Conservation (phyloP, 2,797 vertebrate genomes). For the Falco columbarius region DNA sequence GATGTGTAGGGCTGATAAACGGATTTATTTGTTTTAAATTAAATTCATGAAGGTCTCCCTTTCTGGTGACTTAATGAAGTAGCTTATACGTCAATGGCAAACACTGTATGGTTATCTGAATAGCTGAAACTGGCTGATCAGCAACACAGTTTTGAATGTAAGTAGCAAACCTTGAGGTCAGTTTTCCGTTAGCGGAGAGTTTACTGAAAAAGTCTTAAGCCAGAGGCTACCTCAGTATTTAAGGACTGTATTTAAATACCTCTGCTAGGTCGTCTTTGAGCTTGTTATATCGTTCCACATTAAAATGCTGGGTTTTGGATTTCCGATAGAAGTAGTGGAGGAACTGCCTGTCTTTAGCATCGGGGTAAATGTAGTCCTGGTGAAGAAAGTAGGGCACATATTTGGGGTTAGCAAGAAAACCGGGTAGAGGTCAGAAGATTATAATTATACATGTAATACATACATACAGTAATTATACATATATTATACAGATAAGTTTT, state of each 20-base stretch:
- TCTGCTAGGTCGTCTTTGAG: constrained; percentile 86
- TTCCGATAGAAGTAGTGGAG: constrained; percentile 89
- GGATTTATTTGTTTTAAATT: background rate
- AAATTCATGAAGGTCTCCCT: background rate
- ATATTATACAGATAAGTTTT: background rate
- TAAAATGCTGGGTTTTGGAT: constrained; percentile 82
- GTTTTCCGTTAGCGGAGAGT: background rate
- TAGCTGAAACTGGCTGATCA: background rate
- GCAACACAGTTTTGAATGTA: background rate
- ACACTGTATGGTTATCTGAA: background rate
- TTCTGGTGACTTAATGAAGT: background rate
- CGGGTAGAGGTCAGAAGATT: background rate
- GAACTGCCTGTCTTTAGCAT: constrained; percentile 85
- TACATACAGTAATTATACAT: no score
- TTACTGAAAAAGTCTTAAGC: background rate
- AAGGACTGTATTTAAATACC: constrained; percentile 74
- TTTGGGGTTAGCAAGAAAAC: background rate
- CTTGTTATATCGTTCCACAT: constrained; percentile 87
- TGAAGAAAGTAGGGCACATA: background rate
- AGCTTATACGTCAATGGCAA: background rate
- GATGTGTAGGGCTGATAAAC: background rate
- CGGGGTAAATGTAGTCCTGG: constrained; percentile 90
- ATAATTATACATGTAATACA: no score
- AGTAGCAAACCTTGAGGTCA: background rate
- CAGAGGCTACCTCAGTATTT: background rate